Conservation (phyloP, 2,113 vertebrate genomes). For the Amazona guildingii region DNA sequence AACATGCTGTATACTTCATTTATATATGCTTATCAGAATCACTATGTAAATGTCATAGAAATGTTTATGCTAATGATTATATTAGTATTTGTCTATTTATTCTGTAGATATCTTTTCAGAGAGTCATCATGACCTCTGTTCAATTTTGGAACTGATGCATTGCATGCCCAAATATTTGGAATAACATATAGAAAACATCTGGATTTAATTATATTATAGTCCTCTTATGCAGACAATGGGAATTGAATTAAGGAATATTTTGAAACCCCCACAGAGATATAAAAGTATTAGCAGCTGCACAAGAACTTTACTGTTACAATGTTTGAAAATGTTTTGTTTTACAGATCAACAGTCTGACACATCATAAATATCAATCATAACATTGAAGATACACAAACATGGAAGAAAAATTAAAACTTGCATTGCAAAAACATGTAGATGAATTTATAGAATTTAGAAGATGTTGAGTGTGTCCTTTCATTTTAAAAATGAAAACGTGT, state of each 20-base stretch:
- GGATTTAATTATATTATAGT: conserved; percentile 71
- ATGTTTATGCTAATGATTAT: background rate
- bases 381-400: conserved; percentile 24
- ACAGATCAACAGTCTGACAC: conserved; percentile 69
- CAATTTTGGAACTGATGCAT: conserved; percentile 59
- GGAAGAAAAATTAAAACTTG: conserved; percentile 26
- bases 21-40: conserved; percentile 18
- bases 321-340: conserved; percentile 73
- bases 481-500: background rate
- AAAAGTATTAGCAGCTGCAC: conserved; percentile 73
- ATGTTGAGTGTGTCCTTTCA: background rate
- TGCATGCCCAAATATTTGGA: conserved; percentile 71
- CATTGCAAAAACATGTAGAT: conserved; percentile 8
- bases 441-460: background rate
- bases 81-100: conserved; percentile 58
- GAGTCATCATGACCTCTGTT: conserved; percentile 34
- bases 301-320: conserved; percentile 65
- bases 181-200: conserved; percentile 73
- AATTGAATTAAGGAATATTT: conserved; percentile 79
- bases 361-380: conserved; percentile 66
- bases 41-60: conserved; percentile 17
- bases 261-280: conserved; percentile 72
- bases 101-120: conserved; percentile 50
- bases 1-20: conserved; percentile 1
- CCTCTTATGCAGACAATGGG: conserved; percentile 71